Conservation (phyloP, 2,888 invertebrate genomes). For the Leptarthrus brevirostris region DNA sequence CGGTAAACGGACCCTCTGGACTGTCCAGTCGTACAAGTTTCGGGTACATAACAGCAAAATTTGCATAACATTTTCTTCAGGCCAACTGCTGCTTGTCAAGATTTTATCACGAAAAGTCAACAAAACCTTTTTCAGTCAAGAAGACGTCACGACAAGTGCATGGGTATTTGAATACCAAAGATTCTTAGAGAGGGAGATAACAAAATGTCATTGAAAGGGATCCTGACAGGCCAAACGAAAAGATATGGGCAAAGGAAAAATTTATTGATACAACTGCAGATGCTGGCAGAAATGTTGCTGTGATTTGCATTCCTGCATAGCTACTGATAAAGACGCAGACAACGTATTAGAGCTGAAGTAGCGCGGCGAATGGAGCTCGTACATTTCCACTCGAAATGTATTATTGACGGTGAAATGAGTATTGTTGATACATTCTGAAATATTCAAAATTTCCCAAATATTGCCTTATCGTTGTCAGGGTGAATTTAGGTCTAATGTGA, state of each 20-base stretch:
- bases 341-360: background rate
- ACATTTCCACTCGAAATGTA: background rate
- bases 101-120: conserved; percentile 41
- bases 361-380: background rate
- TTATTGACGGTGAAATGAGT: too few species aligned
- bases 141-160: conserved; percentile 39
- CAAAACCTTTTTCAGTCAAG: conserved; percentile 30
- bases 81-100: conserved; percentile 33
- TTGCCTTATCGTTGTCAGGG: background rate
- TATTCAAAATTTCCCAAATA: conserved; percentile 15
- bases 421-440: conserved; percentile 12
- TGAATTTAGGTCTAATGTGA: too few species aligned
- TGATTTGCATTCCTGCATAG: conserved; percentile 40
- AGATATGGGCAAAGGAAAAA: conserved; percentile 29
- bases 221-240: background rate
- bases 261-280: conserved; percentile 41
- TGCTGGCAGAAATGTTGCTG: conserved; percentile 25
- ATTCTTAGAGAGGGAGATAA: conserved; percentile 21
- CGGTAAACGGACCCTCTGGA: background rate
- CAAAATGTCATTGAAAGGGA: conserved; percentile 36
- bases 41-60: background rate
- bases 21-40: background rate
- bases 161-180: conserved; percentile 34
- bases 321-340: conserved; percentile 29
- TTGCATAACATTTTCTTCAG: conserved; percentile 32